Base-by-base conservation (phyloP, 2,888 invertebrate genomes). In the Horisme vitalbata region DNA sequence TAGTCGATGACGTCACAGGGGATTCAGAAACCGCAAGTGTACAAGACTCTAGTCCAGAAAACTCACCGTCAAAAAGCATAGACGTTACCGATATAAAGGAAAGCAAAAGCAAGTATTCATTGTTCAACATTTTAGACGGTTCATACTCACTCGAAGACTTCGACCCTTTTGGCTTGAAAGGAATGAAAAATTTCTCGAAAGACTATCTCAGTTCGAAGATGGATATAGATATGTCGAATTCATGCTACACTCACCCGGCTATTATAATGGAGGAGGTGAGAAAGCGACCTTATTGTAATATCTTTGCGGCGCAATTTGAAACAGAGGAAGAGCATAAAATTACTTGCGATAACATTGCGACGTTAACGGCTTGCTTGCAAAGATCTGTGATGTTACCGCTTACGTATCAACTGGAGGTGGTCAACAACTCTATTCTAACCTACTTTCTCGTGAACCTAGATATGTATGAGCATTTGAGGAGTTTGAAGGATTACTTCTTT, bases 401-500 rank as follows among this genome's bases (percentile, higher is more conserved):
- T 2, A 90, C 91, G 6, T 91, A 93, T 12, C 95, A 95, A 63
- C 86, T 93, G 36, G 92, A 93, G 55, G 88, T 95, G 7, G 92
- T 95, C 0, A 94, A 94, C 46, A 93, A 93, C 50, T 94, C 95
- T 4, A 91, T 95, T 11, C 78, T 95, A 49, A 94, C 93, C 20
- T 91, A 94, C 67, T 93, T 94, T 58, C 78, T 95, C 0, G 87
- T 91, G 0, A 92, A 94, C 50, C 82, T 93, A 10, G 92, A 94
- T 36, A 91, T 94, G 71, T 88, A 95, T 24, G 91, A 93, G 11
- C 95, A 96, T 77, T 86, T 95, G 55, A 91, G 92, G 30, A 94
- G 93, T 71, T 76, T 96, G n/a, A 91, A 94, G 31, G 93, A 94
- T 67, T 95, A 94, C 63, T 96, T 94, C 72, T 95, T 96, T 61